Conservation (phyloP, 1,140 invertebrate species). For the Hylaeus anthracinus region DNA sequence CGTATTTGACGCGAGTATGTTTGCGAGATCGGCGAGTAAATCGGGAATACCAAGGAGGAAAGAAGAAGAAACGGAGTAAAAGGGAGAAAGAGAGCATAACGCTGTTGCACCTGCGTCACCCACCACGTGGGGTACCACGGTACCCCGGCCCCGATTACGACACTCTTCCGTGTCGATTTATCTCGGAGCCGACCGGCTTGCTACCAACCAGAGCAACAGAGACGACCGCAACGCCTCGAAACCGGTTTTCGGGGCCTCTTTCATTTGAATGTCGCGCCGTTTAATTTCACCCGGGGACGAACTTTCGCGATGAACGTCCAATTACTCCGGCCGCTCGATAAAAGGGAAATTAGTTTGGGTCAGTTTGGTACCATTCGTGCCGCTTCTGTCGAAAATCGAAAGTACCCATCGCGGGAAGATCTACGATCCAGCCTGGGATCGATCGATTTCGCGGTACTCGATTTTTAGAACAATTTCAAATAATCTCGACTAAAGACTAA, state of each 20-base stretch:
- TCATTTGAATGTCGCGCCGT: constrained; percentile 63
- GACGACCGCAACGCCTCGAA: constrained; percentile 23
- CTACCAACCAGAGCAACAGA: constrained; percentile 30
- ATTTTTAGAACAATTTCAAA: background rate
- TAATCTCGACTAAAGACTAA: too few relatives aligned
- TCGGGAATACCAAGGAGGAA: background rate
- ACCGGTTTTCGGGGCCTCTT: constrained; percentile 62
- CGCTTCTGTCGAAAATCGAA: constrained; percentile 33
- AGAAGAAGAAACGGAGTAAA: background rate
- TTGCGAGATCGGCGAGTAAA: background rate
- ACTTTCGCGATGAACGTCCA: constrained; percentile 61
- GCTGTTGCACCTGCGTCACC: constrained; percentile 57
- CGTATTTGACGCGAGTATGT: background rate
- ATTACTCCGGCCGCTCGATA: constrained; percentile 55
- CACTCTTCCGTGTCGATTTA: constrained; percentile 68
- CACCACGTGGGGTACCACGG: constrained; percentile 57
- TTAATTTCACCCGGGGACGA: constrained; percentile 64
- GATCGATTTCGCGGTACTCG: background rate
- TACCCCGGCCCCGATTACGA: constrained; percentile 64
- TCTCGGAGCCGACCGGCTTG: constrained; percentile 50
- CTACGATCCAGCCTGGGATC: background rate
- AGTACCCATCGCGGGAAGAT: background rate
- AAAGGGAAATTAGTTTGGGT: constrained; percentile 64
- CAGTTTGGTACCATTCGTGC: constrained; percentile 38
- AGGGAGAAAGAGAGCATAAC: constrained; percentile 28